Evolutionary conservation across 2,113 vertebrate genomes (phyloP).

Genomic region (Colinus virginianus): DNA sequence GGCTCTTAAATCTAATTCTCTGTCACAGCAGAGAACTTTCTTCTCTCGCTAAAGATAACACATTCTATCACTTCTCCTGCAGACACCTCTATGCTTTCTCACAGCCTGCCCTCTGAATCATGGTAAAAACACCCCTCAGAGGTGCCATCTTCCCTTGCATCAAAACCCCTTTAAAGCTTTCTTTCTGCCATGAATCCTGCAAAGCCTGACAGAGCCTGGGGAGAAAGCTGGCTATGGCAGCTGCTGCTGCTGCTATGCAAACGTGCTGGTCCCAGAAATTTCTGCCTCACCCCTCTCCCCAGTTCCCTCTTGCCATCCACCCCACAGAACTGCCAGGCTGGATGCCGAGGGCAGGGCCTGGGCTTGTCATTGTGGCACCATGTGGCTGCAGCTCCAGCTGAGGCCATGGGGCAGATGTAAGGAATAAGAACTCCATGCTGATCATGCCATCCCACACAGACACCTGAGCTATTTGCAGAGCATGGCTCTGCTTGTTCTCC

Average conservation of each 20-base stretch:
- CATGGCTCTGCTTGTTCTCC: not conserved
- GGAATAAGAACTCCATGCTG: not conserved
- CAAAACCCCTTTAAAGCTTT: slow-evolving; percentile 13
- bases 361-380: not conserved
- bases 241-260: not conserved
- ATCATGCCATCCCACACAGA: not conserved
- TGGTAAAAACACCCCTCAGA: slow-evolving; percentile 7
- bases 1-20: slow-evolving; percentile 34
- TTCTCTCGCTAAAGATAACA: slow-evolving; percentile 24
- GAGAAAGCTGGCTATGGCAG: not conserved
- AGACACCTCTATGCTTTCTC: slow-evolving; percentile 27
- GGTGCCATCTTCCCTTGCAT: not conserved
- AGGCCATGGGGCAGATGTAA: not conserved
- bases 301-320: not conserved
- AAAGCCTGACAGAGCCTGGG: not conserved
- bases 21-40: slow-evolving; percentile 35
- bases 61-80: slow-evolving; percentile 32
- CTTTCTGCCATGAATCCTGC: not conserved
- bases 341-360: not conserved
- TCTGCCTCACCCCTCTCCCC: not conserved
- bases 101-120: slow-evolving; percentile 36
- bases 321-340: accelerated
- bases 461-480: not conserved
- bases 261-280: not conserved
- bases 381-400: not conserved